Conservation (phyloP, 2,888 invertebrate genomes). For the Phragmatobia fuliginosa region DNA sequence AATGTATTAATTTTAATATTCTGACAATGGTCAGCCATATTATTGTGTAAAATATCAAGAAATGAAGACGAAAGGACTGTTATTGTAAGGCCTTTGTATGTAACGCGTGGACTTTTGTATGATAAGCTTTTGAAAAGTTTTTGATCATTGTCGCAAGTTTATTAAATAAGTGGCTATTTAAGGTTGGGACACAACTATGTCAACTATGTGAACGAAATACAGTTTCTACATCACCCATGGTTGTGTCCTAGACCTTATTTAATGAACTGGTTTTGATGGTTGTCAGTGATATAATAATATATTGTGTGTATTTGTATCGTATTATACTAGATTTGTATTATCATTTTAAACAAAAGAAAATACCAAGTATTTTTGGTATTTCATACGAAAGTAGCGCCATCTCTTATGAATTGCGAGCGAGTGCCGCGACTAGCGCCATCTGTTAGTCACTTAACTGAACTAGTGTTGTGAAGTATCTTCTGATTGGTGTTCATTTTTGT, state of each 20-base stretch:
- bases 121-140: slow-evolving; percentile 18
- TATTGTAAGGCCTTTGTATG: slow-evolving; percentile 54
- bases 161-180: slow-evolving; percentile 2
- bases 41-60: slow-evolving; percentile 12
- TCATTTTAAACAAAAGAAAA: slow-evolving; percentile 13
- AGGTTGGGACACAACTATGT: slow-evolving; percentile 5
- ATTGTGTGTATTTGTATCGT: slow-evolving; percentile 29
- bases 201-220: neutral
- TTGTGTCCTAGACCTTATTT: slow-evolving; percentile 10
- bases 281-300: slow-evolving; percentile 39
- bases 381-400: slow-evolving; percentile 33
- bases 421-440: slow-evolving; percentile 35
- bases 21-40: slow-evolving; percentile 6
- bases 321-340: slow-evolving; percentile 12
- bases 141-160: slow-evolving; percentile 12
- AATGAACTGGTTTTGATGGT: slow-evolving; percentile 22
- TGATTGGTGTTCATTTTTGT: slow-evolving; percentile 65
- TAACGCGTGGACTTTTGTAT: slow-evolving; percentile 35
- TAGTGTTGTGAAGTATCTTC: slow-evolving; percentile 49
- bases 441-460: slow-evolving; percentile 27
- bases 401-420: slow-evolving; percentile 22
- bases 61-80: slow-evolving; percentile 50
- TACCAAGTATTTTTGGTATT: slow-evolving; percentile 7
- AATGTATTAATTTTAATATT: slow-evolving; percentile 6
- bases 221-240: neutral